A percentile compares a stretch with the other conserved stretches of the same genome.
Evolutionary conservation across 1,140 invertebrate species (phyloP).

Genomic region (Bombus pyrosoma): DNA sequence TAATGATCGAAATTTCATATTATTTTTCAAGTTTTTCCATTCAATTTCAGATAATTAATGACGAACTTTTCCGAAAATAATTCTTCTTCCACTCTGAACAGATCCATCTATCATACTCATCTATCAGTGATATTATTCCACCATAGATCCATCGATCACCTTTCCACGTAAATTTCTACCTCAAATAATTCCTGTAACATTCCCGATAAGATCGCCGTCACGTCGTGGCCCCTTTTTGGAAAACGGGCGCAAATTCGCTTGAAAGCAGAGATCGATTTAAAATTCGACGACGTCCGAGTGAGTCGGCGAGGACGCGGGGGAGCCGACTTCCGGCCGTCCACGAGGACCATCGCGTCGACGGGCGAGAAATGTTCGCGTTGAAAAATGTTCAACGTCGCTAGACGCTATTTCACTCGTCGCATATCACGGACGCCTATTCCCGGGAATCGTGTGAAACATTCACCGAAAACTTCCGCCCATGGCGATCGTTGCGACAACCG

Average conservation of each 20-base stretch:
- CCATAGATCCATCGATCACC: background rate
- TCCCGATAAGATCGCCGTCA: background rate
- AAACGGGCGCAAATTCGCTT: background rate
- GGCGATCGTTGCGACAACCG: background rate
- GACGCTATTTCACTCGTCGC: slow-evolving; percentile 37
- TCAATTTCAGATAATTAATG: background rate
- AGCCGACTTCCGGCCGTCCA: slow-evolving; percentile 8
- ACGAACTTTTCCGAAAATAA: background rate
- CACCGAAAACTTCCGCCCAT: slow-evolving; percentile 16
- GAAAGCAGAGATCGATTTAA: background rate
- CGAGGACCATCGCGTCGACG: background rate
- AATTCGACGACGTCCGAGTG: background rate
- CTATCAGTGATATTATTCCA: background rate
- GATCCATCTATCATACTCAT: background rate
- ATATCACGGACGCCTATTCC: slow-evolving; percentile 20
- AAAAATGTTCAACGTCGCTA: slow-evolving; percentile 38
- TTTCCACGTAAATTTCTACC: background rate
- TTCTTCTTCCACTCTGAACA: background rate
- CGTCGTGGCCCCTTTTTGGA: background rate
- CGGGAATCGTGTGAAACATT: slow-evolving; percentile 39
- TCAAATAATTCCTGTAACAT: background rate
- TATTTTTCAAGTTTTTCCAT: background rate
- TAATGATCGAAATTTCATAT: no score
- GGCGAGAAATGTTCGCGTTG: slow-evolving; percentile 5
- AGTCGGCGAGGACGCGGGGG: background rate